Evolutionary conservation across 2,113 vertebrate species (phyloP).

Genomic region (Microcebus ravelobensis): DNA sequence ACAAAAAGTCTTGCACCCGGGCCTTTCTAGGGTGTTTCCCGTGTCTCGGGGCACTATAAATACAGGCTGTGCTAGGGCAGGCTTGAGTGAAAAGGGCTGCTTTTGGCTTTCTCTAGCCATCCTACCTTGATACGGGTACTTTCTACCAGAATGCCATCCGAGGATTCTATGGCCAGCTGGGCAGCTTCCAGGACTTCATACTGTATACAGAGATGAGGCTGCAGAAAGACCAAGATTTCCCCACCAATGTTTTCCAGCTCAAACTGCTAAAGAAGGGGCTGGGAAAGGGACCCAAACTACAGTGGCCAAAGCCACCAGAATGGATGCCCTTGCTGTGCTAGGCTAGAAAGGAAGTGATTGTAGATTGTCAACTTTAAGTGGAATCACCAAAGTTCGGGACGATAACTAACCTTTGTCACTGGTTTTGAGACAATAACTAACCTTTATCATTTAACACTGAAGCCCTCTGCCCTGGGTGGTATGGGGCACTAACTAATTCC

Average conservation of each 20-base stretch:
- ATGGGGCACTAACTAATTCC: background rate
- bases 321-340: background rate
- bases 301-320: background rate
- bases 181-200: conserved; percentile 92
- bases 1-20: background rate
- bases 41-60: background rate
- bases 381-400: background rate
- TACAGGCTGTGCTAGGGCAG: background rate
- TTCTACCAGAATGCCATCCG: conserved; percentile 84
- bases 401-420: background rate
- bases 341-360: background rate
- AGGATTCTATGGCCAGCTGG: conserved; percentile 87
- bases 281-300: background rate
- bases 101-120: conserved; percentile 80
- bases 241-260: background rate
- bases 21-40: background rate
- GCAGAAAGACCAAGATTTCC: conserved; percentile 52
- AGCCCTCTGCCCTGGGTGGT: background rate
- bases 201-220: conserved; percentile 90
- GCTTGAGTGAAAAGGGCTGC: background rate
- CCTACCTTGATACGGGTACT: conserved; percentile 83
- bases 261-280: background rate
- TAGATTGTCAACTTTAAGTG: background rate
- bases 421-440: background rate
- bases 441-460: background rate